Evolutionary conservation across 2,888 invertebrate genomes (phyloP).

Genomic region (Zhuqinia jingwanae): DNA sequence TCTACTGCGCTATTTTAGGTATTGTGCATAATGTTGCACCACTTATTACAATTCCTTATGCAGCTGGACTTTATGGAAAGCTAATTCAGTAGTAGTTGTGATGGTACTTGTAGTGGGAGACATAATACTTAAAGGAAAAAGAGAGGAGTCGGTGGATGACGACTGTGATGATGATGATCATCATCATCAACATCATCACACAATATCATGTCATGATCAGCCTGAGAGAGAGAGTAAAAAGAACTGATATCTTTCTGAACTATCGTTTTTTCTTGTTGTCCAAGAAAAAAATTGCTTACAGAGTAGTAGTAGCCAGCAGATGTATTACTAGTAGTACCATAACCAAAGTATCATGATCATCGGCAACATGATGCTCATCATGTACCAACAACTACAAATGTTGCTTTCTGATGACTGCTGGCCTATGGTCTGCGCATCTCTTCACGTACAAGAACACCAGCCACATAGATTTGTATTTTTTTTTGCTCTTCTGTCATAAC

Average conservation of each 20-base stretch:
- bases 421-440: slow-evolving; percentile 9
- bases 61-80: slow-evolving; percentile 50
- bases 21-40: neutral
- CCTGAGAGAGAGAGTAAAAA: slow-evolving; percentile 20
- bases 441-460: slow-evolving; percentile 7
- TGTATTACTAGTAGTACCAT: no score
- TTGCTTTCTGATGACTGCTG: neutral
- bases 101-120: slow-evolving; percentile 13
- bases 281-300: neutral
- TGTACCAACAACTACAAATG: neutral
- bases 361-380: slow-evolving; percentile 8
- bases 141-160: slow-evolving; percentile 9
- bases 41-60: slow-evolving; percentile 28
- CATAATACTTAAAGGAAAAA: slow-evolving; percentile 29
- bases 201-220: neutral
- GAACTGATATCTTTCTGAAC: no score
- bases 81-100: no score
- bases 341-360: slow-evolving; percentile 2
- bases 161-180: no score
- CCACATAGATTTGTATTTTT: slow-evolving; percentile 46
- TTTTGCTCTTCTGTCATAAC: slow-evolving; percentile 59
- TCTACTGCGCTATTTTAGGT: no score
- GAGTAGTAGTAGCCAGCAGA: neutral
- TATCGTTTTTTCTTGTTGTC: slow-evolving; percentile 43
- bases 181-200: no score